Percentiles rank a stretch among this genome's conserved stretches.
Conservation (phyloP, 2,113 vertebrate species). For the Hoplias malabaricus region DNA sequence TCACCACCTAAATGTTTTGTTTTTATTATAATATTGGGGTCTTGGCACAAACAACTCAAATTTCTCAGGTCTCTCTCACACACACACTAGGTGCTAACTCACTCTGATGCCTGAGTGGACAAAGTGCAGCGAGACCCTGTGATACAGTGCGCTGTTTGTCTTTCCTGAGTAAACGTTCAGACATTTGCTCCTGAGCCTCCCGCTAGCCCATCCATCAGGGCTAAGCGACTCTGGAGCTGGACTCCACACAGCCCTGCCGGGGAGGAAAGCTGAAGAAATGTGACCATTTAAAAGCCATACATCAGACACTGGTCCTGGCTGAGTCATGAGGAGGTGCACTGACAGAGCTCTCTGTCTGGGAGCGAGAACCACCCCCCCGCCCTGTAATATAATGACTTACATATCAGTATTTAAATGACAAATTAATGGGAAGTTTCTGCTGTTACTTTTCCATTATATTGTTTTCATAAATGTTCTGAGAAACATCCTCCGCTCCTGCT, state of each 20-base stretch:
- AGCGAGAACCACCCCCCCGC: conserved; percentile 1
- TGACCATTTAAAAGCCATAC: conserved; percentile 39
- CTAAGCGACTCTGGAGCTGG: conserved; percentile 38
- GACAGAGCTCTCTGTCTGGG: conserved; percentile 28
- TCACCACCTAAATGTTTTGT: too few relatives aligned
- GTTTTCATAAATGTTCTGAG: too few relatives aligned
- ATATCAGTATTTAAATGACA: too few relatives aligned
- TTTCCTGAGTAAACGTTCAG: conserved; percentile 45
- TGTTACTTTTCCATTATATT: too few relatives aligned
- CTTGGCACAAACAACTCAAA: too few relatives aligned
- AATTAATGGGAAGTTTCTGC: too few relatives aligned
- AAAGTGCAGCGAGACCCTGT: conserved; percentile 1
- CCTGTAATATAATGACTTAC: too few relatives aligned
- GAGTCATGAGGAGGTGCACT: conserved; percentile 28
- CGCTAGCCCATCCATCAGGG: conserved; percentile 41
- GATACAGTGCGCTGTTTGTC: conserved; percentile 40
- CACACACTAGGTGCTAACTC: background rate
- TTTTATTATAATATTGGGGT: too few relatives aligned
- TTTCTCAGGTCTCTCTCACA: background rate
- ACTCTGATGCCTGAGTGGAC: conserved; percentile 13
- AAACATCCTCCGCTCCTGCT: too few relatives aligned
- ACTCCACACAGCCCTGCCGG: conserved; percentile 35
- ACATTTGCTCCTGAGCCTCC: conserved; percentile 31
- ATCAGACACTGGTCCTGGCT: conserved; percentile 36
- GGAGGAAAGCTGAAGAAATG: conserved; percentile 34